Evolutionary conservation across 2,888 invertebrate genomes (phyloP).

Genomic region (Athripsodes cinereus): DNA sequence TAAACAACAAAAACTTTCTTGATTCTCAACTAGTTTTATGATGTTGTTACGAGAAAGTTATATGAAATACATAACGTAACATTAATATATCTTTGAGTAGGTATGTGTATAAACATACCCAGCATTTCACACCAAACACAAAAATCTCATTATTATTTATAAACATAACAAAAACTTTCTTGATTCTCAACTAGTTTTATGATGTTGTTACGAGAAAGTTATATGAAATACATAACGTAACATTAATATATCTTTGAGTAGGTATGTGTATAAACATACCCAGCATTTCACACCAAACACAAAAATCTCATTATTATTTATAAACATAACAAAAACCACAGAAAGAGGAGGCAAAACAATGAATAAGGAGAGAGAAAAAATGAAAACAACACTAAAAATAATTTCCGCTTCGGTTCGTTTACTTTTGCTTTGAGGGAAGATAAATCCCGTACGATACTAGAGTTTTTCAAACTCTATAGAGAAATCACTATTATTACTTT

Average conservation of each 20-base stretch:
- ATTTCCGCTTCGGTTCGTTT: neutral
- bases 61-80: too few relatives aligned
- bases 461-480: neutral
- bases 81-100: too few relatives aligned
- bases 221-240: too few relatives aligned
- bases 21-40: neutral
- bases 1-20: neutral
- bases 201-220: too few relatives aligned
- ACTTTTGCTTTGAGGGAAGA: neutral
- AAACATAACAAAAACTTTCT: too few relatives aligned
- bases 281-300: neutral
- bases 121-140: too few relatives aligned
- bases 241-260: too few relatives aligned
- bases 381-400: slow-evolving; percentile 1
- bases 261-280: too few relatives aligned
- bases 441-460: neutral
- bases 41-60: neutral
- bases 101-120: too few relatives aligned
- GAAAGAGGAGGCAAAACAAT: neutral
- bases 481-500: neutral
- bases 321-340: too few relatives aligned
- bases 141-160: too few relatives aligned
- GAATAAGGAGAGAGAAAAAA: neutral
- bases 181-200: too few relatives aligned
- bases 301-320: neutral